A percentile compares a stretch with the other conserved stretches of the same genome.
phyloP scores from a whole-genome alignment of 2,113 vertebrate species.

The Hylia prasina region DNA sequence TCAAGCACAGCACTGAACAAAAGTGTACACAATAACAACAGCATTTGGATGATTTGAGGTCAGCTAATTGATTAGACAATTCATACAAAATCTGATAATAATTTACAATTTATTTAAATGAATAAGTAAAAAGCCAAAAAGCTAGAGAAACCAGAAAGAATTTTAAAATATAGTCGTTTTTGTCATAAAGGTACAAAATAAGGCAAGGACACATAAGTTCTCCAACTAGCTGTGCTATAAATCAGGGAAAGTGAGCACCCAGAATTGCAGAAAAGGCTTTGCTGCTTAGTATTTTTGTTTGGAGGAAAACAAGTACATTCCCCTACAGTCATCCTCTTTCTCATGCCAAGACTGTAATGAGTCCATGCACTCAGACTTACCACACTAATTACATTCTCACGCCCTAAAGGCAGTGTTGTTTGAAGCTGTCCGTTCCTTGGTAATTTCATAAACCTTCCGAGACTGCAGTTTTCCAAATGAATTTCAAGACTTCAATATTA shows the following conservation, averaged over 20 bases:
- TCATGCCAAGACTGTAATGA: background rate
- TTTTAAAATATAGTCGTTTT: background rate
- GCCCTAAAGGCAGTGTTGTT: background rate
- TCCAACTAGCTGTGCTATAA: background rate
- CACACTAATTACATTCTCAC: constrained; percentile 29
- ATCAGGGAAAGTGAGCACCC: background rate
- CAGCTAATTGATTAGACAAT: background rate
- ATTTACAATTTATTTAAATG: background rate
- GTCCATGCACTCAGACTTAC: background rate
- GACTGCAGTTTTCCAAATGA: constrained; percentile 11
- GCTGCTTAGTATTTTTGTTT: background rate
- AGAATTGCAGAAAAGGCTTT: background rate
- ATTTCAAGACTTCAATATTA: constrained; percentile 17
- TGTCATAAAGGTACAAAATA: background rate
- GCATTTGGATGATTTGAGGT: background rate
- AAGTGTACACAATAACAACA: background rate
- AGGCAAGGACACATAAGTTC: background rate
- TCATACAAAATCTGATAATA: background rate
- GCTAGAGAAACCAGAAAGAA: background rate
- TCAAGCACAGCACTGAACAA: background rate
- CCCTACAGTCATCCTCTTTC: background rate
- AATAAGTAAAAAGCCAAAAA: background rate
- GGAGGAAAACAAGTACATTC: background rate
- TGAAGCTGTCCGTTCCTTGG: background rate
- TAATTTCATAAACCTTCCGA: constrained; percentile 37